Percentiles rank a stretch among this genome's conserved stretches.
These are phyloP conservation scores for Mola mola DNA, from an alignment of 2,113 vertebrate genomes.

Conservation along the genomic window DNA sequence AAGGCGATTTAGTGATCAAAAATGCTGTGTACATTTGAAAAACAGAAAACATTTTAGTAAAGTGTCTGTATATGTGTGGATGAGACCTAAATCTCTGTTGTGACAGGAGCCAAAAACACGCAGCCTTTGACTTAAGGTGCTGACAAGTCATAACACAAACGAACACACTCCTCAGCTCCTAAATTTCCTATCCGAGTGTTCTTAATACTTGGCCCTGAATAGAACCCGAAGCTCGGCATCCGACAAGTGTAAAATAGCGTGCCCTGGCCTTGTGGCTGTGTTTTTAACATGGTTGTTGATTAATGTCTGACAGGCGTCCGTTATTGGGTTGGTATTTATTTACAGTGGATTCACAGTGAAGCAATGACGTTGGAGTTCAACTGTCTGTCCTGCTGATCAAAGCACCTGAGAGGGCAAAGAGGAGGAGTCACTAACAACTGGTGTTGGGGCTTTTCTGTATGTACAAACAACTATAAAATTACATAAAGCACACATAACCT, in stretches of 20 bases:
- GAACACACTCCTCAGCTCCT: slow-evolving; percentile 39
- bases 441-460: background rate
- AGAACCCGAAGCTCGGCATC: background rate
- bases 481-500: too few species aligned
- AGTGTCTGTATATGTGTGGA: background rate
- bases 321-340: slow-evolving; percentile 12
- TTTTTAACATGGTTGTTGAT: slow-evolving; percentile 7
- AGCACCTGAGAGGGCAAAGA: slow-evolving; percentile 16
- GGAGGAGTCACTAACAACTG: background rate
- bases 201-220: slow-evolving; percentile 41
- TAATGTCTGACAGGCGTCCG: slow-evolving; percentile 20
- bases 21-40: too few species aligned
- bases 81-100: slow-evolving; percentile 39
- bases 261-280: background rate
- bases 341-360: slow-evolving; percentile 8
- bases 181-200: slow-evolving; percentile 46
- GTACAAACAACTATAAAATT: background rate
- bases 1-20: too few species aligned
- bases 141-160: slow-evolving; percentile 64
- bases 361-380: slow-evolving; percentile 13
- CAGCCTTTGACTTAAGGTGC: slow-evolving; percentile 47
- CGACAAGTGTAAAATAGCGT: slow-evolving; percentile 1
- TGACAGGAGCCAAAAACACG: slow-evolving; percentile 50
- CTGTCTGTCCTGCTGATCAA: background rate
- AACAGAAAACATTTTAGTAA: background rate